Base-by-base conservation (phyloP, 2,113 vertebrate species). In the Amphilophus citrinellus region DNA sequence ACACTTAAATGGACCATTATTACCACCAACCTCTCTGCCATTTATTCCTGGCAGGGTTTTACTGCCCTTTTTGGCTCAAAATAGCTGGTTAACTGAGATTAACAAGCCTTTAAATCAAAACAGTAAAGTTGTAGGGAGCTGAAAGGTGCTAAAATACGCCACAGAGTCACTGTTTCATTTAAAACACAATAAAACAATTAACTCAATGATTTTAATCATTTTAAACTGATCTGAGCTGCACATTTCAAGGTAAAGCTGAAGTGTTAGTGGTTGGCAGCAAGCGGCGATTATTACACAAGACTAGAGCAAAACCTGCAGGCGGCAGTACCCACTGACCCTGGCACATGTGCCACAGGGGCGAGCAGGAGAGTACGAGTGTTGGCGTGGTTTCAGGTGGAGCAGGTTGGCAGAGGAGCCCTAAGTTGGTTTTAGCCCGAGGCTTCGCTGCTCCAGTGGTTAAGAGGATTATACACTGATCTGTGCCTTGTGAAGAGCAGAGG, bases 391-490 rank as follows among this genome's bases (percentile, higher is more conserved):
- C 77, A 60, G 83, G 81, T 82, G 84, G 87, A 61, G 65, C 57
- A 61, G 66, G 35, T 57, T 83, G 84, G 86, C 80, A 79, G 88
- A 61, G 63, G 57, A 79, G 79, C 27, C 73, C 76, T 56, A 24
- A 83, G 84, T 85, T 75, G 77, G 83, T 61, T 88, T 82, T 87
- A 88, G 88, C 84, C 47, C 30, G 58, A 85, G 82, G 47, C 47
- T 60, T 44, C 5, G 50, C 57, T 80, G 62, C 79, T 56, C 65
- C 79, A n/a, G 44, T 78, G 81, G 82, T 85, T 89, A 90, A 90
- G 82, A 61, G 87, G 91, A 93, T 95, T 91, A 92, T 75, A 82
- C 13, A 60, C 77, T 91, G 90, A 93, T 88, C 82, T 88, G 50
- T 58, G 60, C 27, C 83, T 82, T 77, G 89, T 75, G 18, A 20